Conservation (phyloP, 2,888 invertebrate genomes). For the Orthosia cruda region DNA sequence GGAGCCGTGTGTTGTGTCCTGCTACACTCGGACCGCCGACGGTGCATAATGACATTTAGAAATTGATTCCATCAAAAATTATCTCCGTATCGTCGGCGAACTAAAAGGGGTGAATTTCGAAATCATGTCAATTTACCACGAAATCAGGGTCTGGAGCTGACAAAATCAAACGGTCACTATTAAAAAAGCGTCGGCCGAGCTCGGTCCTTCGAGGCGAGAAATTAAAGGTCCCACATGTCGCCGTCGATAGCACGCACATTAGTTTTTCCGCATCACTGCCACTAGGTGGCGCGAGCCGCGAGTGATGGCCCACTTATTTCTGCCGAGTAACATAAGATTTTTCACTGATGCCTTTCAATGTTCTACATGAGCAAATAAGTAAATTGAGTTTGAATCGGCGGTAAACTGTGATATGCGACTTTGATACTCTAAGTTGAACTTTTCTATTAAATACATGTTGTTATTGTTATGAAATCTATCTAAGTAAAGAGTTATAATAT, state of each 20-base stretch:
- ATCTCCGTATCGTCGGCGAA: conserved; percentile 39
- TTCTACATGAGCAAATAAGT: conserved; percentile 59
- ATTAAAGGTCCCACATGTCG: conserved; percentile 80
- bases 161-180: conserved; percentile 78
- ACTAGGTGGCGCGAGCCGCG: conserved; percentile 36
- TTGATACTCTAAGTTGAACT: neutral
- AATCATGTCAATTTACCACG: conserved; percentile 71
- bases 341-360: conserved; percentile 56
- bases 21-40: neutral
- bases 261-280: conserved; percentile 75
- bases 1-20: neutral
- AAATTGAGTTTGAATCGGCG: conserved; percentile 52
- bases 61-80: conserved; percentile 61
- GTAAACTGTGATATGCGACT: conserved; percentile 9
- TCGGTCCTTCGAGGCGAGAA: conserved; percentile 81
- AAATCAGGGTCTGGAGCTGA: conserved; percentile 62
- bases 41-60: conserved; percentile 33
- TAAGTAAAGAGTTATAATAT: neutral
- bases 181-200: conserved; percentile 72
- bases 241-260: conserved; percentile 73
- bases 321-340: conserved; percentile 50
- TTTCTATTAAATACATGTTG: neutral
- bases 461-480: conserved; percentile 1
- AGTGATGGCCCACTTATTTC: conserved; percentile 61
- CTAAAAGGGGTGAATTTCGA: conserved; percentile 65